These are phyloP conservation scores for Orchesella cincta DNA, from an alignment of 1,140 invertebrate species.

Conservation along the genomic window DNA sequence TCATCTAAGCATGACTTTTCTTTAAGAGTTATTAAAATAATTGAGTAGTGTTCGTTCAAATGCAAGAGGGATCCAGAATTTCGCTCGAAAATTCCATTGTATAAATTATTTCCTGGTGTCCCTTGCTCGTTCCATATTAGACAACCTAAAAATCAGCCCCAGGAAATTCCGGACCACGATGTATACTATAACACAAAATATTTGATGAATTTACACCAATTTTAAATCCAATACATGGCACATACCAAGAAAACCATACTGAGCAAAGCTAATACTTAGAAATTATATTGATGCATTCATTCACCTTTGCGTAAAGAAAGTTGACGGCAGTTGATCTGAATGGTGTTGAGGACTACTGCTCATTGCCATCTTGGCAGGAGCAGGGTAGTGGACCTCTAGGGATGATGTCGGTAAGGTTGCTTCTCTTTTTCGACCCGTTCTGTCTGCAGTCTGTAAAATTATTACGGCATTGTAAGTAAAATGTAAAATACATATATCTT, in stretches of 20 bases:
- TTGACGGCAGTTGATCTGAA: conserved; percentile 18
- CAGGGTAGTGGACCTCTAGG: conserved; percentile 44
- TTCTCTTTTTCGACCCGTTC: conserved; percentile 51
- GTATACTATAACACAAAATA: conserved; percentile 16
- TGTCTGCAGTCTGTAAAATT: conserved; percentile 48
- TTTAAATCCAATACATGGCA: not conserved
- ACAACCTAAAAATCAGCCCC: conserved; percentile 14
- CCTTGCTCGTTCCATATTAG: too few species aligned
- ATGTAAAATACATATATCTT: too few species aligned
- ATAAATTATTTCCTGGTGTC: too few species aligned
- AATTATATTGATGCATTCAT: too few species aligned
- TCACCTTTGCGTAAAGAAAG: conserved; percentile 20
- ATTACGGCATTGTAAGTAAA: not conserved
- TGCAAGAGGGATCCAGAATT: too few species aligned
- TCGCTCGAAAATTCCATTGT: too few species aligned
- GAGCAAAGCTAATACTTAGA: not conserved
- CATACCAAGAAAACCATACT: not conserved
- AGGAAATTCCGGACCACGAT: not conserved
- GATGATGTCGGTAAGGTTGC: conserved; percentile 43
- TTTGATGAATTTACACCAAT: conserved; percentile 3
- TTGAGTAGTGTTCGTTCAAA: too few species aligned
- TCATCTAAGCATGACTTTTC: too few species aligned
- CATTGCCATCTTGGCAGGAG: conserved; percentile 48
- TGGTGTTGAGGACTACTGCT: conserved; percentile 32
- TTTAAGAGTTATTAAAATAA: too few species aligned